Evolutionary conservation across 1,140 invertebrate species (phyloP).

Genomic region (Mya arenaria): DNA sequence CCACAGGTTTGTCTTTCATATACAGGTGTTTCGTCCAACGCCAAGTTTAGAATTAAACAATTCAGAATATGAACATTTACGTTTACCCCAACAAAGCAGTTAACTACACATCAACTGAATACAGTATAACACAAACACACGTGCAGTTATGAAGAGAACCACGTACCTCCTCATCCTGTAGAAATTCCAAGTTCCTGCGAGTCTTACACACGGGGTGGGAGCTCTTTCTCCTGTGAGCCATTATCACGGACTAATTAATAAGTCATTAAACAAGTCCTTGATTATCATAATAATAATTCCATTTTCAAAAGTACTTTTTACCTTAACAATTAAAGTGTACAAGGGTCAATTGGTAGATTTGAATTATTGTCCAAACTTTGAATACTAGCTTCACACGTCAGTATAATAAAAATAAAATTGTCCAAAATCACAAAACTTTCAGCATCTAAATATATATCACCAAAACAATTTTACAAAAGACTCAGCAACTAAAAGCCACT

Average conservation of each 20-base stretch:
- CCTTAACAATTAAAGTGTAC: too few species aligned
- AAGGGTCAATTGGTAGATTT: too few species aligned
- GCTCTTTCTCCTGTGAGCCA: slow-evolving; percentile 55
- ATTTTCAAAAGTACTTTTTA: not conserved
- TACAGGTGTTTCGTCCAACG: too few species aligned
- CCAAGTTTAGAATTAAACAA: too few species aligned
- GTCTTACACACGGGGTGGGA: slow-evolving; percentile 54
- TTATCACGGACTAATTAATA: not conserved
- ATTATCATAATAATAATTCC: not conserved
- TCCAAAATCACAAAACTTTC: not conserved
- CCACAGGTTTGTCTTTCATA: too few species aligned
- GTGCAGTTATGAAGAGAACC: too few species aligned
- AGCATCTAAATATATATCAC: not conserved
- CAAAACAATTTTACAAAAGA: not conserved
- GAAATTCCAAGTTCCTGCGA: slow-evolving; percentile 24
- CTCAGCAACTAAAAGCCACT: not conserved
- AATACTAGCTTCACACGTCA: not conserved
- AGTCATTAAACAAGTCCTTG: not conserved
- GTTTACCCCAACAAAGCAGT: too few species aligned
- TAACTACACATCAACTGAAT: too few species aligned
- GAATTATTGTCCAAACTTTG: not conserved
- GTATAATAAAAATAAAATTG: not conserved
- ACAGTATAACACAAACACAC: too few species aligned
- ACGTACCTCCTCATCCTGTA: too few species aligned
- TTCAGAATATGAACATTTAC: too few species aligned